Conservation (phyloP, 2,113 vertebrate genomes). For the Elephantulus edwardii region DNA sequence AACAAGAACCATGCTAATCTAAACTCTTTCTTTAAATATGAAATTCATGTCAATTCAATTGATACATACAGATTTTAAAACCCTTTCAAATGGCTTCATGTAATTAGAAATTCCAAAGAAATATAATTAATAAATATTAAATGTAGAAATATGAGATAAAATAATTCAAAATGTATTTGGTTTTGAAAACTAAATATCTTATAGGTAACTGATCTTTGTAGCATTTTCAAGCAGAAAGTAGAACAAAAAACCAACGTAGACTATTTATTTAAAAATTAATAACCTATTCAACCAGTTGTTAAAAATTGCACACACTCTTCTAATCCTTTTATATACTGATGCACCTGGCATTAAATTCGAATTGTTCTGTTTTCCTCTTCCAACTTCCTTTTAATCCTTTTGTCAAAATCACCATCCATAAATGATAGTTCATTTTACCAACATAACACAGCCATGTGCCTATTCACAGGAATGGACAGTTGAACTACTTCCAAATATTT, state of each 20-base stretch:
- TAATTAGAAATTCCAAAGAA: not conserved
- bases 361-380: not conserved
- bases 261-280: not conserved
- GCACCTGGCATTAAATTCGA: not conserved
- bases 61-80: not conserved
- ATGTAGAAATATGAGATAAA: not conserved
- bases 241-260: not conserved
- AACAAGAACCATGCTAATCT: not conserved
- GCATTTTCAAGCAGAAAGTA: not conserved
- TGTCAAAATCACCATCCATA: not conserved
- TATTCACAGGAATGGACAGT: not conserved
- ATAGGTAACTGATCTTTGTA: not conserved
- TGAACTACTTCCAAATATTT: not conserved
- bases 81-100: not conserved
- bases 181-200: not conserved
- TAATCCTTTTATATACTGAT: not conserved
- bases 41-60: not conserved
- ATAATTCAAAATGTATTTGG: not conserved
- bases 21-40: not conserved
- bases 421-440: not conserved
- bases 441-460: not conserved
- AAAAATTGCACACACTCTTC: not conserved
- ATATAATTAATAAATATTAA: not conserved
- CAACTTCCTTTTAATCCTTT: not conserved
- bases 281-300: not conserved